Evolutionary conservation across 2,113 vertebrate species (phyloP).

Genomic region (Paratilapia polleni): DNA sequence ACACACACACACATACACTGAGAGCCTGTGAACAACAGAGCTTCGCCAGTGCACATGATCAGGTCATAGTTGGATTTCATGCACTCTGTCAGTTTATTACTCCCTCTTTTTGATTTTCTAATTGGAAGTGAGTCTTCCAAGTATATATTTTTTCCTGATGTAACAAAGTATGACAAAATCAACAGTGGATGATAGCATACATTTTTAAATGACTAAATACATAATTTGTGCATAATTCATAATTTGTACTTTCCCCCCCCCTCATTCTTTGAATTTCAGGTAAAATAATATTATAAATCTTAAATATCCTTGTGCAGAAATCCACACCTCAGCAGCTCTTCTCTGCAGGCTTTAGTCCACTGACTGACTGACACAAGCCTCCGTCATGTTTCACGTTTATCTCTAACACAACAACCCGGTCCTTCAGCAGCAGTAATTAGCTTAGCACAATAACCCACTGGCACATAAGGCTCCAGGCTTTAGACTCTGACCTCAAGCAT

Average conservation of each 20-base stretch:
- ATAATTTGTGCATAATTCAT: background rate
- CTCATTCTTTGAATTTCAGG: background rate
- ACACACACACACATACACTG: background rate
- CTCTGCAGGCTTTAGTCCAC: constrained; percentile 9
- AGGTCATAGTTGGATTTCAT: constrained; percentile 40
- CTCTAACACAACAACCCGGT: constrained; percentile 2
- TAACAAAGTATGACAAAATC: background rate
- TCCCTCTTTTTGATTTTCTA: background rate
- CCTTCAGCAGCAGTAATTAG: constrained; percentile 63
- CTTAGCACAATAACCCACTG: constrained; percentile 67
- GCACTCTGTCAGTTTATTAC: constrained; percentile 6
- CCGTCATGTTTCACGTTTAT: constrained; percentile 17
- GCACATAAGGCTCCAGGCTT: constrained; percentile 40
- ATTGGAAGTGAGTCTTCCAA: constrained; percentile 14
- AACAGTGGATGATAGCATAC: background rate
- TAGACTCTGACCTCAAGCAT: constrained; percentile 9
- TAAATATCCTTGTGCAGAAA: background rate
- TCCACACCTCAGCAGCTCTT: background rate
- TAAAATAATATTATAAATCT: background rate
- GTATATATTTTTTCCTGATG: too few species aligned
- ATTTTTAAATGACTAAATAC: background rate
- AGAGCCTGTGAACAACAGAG: constrained; percentile 1
- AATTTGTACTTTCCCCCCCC: background rate
- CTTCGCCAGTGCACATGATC: constrained; percentile 44
- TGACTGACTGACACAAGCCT: constrained; percentile 51